These are phyloP conservation scores for Dasysyrphus tricinctus DNA, from an alignment of 2,888 invertebrate species.

Conservation along the genomic window DNA sequence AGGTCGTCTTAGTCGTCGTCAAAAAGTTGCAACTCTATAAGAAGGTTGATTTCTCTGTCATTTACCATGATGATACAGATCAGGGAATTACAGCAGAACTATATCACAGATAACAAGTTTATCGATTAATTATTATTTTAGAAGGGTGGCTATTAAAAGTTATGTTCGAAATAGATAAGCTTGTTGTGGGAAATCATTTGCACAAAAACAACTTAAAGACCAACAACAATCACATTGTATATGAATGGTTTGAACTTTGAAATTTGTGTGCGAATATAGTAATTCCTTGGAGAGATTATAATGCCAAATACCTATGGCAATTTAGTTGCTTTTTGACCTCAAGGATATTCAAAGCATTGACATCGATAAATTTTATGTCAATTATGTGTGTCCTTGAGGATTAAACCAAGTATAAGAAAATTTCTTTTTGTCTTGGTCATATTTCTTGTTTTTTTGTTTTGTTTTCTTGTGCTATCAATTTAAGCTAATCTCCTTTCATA, in stretches of 20 bases:
- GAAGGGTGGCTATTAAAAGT: slow-evolving; percentile 15
- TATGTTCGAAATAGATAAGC: slow-evolving; percentile 26
- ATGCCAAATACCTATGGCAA: neutral
- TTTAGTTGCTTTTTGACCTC: slow-evolving; percentile 2
- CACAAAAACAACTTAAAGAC: neutral
- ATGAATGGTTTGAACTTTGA: neutral
- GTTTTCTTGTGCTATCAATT: too few species aligned
- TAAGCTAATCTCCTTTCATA: too few species aligned
- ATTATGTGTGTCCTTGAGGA: neutral
- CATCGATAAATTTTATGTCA: slow-evolving; percentile 10
- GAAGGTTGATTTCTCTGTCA: neutral
- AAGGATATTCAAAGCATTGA: neutral
- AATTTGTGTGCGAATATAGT: neutral
- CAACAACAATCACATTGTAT: neutral
- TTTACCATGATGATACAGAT: slow-evolving; percentile 12
- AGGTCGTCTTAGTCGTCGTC: neutral
- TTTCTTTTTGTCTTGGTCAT: too few species aligned
- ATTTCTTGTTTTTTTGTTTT: too few species aligned
- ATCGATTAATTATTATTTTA: slow-evolving; percentile 19
- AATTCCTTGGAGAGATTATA: neutral
- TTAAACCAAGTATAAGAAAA: neutral
- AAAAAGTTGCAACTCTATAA: slow-evolving; percentile 21
- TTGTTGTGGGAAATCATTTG: slow-evolving; percentile 16
- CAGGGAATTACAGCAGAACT: neutral
- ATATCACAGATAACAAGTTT: slow-evolving; percentile 11